Evolutionary conservation across 1,140 invertebrate genomes (phyloP).

Genomic region (Nixonia krombeini): DNA sequence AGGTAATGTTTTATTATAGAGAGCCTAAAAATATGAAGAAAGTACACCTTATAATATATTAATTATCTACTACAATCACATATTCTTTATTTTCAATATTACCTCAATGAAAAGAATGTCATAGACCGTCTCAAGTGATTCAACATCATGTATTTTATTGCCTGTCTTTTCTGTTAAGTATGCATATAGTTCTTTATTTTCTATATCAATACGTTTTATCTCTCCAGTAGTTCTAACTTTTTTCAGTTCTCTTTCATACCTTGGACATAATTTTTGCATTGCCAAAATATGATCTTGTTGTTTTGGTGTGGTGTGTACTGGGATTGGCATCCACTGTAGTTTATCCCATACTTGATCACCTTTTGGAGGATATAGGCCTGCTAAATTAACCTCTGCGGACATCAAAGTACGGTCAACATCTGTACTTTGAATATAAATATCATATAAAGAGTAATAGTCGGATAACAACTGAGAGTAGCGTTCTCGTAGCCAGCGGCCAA

Average conservation of each 20-base stretch:
- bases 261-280: slow-evolving; percentile 78
- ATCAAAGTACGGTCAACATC: slow-evolving; percentile 91
- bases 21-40: slow-evolving; percentile 58
- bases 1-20: slow-evolving; percentile 81
- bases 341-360: slow-evolving; percentile 78
- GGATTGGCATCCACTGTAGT: slow-evolving; percentile 90
- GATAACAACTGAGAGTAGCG: slow-evolving; percentile 77
- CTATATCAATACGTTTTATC: slow-evolving; percentile 74
- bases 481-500: slow-evolving; percentile 84
- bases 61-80: not conserved
- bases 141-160: slow-evolving; percentile 70
- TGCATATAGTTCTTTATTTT: slow-evolving; percentile 76
- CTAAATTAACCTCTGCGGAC: slow-evolving; percentile 88
- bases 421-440: slow-evolving; percentile 84
- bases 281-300: slow-evolving; percentile 77
- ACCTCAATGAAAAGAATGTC: slow-evolving; percentile 80
- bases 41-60: not conserved
- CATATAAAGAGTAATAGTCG: slow-evolving; percentile 70
- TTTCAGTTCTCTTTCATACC: slow-evolving; percentile 74
- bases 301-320: slow-evolving; percentile 84
- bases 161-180: slow-evolving; percentile 78
- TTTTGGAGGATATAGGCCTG: slow-evolving; percentile 82
- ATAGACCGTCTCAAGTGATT: slow-evolving; percentile 76
- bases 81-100: slow-evolving; percentile 21
- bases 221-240: slow-evolving; percentile 73